A percentile compares a stretch with the other conserved stretches of the same genome.
Evolutionary conservation across 2,888 invertebrate genomes (phyloP).

Genomic region (Apomyelois bistriatella): DNA sequence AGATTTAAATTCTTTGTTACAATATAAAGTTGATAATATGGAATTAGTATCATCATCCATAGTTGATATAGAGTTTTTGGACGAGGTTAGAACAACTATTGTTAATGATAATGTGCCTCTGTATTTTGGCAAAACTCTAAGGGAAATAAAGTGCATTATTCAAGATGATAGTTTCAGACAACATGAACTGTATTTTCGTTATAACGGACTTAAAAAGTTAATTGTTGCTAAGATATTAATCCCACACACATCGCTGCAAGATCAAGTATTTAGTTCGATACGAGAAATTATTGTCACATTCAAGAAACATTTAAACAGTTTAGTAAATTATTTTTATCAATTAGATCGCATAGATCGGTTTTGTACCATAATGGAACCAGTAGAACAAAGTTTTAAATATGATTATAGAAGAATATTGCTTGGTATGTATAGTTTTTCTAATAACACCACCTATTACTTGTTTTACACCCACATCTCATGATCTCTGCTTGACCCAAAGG

Average conservation of each 20-base stretch:
- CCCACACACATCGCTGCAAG: constrained; percentile 47
- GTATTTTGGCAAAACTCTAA: constrained; percentile 57
- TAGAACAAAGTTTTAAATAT: constrained; percentile 54
- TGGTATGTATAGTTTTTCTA: constrained; percentile 36
- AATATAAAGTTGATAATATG: constrained; percentile 20
- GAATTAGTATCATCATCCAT: constrained; percentile 32
- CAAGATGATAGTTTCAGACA: constrained; percentile 40
- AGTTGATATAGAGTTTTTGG: constrained; percentile 44
- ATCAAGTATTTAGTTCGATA: constrained; percentile 44
- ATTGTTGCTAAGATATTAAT: constrained; percentile 38
- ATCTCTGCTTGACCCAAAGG: too few relatives aligned
- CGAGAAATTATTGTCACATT: constrained; percentile 41
- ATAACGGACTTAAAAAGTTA: constrained; percentile 42
- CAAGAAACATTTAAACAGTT: constrained; percentile 36
- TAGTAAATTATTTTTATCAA: constrained; percentile 53
- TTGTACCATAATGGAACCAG: constrained; percentile 60
- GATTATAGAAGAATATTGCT: constrained; percentile 59
- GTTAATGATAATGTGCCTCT: constrained; percentile 27
- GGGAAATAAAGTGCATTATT: constrained; percentile 50
- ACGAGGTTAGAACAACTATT: constrained; percentile 41
- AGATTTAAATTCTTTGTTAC: constrained; percentile 20
- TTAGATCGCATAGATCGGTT: constrained; percentile 52
- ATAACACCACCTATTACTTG: too few relatives aligned
- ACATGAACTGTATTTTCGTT: constrained; percentile 51
- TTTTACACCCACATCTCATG: too few relatives aligned